These are phyloP conservation scores for Aradophagus sp. DNA, from an alignment of 1,140 invertebrate species.

Conservation along the genomic window DNA sequence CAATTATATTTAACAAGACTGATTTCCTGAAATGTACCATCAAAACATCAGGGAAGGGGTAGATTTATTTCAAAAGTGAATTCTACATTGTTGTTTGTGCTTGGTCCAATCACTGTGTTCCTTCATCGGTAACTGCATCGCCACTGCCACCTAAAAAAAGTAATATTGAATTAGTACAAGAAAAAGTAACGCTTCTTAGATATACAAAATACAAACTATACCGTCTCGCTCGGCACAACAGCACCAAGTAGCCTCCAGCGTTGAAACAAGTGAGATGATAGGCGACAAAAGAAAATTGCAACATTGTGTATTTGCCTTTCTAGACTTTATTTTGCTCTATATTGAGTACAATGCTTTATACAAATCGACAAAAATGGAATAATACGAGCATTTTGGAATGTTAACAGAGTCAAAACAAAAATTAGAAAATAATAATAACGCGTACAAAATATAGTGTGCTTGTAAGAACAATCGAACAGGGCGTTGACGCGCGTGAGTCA, in stretches of 20 bases:
- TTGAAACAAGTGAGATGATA: slow-evolving; percentile 1
- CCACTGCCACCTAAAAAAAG: slow-evolving; percentile 43
- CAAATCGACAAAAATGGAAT: slow-evolving; percentile 68
- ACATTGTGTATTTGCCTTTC: slow-evolving; percentile 68
- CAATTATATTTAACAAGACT: no score
- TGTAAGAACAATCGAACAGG: slow-evolving; percentile 36
- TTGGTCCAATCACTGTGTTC: no score
- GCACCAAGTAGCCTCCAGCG: no score
- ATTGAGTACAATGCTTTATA: slow-evolving; percentile 74
- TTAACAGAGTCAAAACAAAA: slow-evolving; percentile 59
- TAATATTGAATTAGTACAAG: slow-evolving; percentile 46
- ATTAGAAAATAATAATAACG: no score
- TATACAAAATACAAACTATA: slow-evolving; percentile 11
- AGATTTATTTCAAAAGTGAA: no score
- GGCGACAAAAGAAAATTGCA: slow-evolving; percentile 28
- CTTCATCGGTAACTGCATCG: no score
- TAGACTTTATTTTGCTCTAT: slow-evolving; percentile 76
- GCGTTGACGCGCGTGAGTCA: slow-evolving; percentile 22
- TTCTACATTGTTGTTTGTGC: no score
- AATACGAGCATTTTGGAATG: slow-evolving; percentile 73
- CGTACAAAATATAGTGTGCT: slow-evolving; percentile 47
- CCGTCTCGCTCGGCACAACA: neutral
- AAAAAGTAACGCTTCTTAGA: neutral
- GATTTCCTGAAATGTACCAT: no score
- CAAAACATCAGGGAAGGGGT: no score